Base-by-base conservation (phyloP, 2,797 vertebrate genomes). In the Anguilla obscura region DNA sequence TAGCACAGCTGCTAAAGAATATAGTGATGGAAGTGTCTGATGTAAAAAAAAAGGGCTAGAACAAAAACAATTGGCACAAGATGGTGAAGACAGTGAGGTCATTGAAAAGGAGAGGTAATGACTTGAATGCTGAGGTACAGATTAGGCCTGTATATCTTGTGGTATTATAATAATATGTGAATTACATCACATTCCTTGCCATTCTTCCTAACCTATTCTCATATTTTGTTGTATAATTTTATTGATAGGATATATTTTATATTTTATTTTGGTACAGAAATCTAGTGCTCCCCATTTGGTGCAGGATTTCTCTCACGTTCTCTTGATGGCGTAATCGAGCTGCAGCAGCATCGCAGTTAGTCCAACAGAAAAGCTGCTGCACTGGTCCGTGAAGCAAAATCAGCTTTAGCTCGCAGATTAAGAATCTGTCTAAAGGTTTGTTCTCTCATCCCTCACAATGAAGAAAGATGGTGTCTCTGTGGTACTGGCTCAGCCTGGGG, bases 401-500 rank as follows among this genome's bases (percentile, higher is more conserved):
- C 79, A 10, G 27, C 82, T 69, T 7, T 48, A 40, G 83, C 30
- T 85, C 3, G 12, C 84, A 58, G 30, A 58, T 85, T 85, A 85
- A 56, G 24, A 69, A 85, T 88, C 63, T 50, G 27, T 74, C 87
- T n/a, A n/a, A 84, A 74, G 71, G 71, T 21, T n/a, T 27, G 1
- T 21, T 86, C 21, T 84, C 9, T 24, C 33, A 54, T 88, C 56
- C 48, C 74, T 63, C n/a, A 79, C 45, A 79, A 76, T 79, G 48
- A 86, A 79, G 69, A 79, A 79, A 14, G 66, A 86, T 48, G 54
- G 85, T 1, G 16, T 45, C 10, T 56, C 74, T 30, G 58, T 86
- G 48, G 74, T 66, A 63, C 54, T 52, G 87, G 48, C 30, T 83
- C 74, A 88, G 48, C 85, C 85, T 58, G 33, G 85, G 33, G 74